A percentile compares a stretch with the other conserved stretches of the same genome.
Evolutionary conservation across 2,113 vertebrate species (phyloP).

Genomic region (Notechis scutatus): DNA sequence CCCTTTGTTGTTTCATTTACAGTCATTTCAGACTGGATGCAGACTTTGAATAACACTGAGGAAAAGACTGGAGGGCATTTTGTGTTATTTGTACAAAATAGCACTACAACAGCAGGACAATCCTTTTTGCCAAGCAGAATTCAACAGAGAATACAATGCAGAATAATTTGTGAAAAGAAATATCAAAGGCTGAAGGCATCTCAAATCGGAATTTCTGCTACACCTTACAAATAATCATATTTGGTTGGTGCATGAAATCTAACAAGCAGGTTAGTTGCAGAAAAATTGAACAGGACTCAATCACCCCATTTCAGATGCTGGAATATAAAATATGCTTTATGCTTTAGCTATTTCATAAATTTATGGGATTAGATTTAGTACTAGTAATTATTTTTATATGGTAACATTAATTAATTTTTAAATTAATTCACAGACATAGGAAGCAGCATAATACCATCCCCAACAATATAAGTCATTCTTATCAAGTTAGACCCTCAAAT

Average conservation of each 20-base stretch:
- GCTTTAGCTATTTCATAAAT: not conserved
- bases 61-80: conserved; percentile 11
- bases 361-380: not conserved
- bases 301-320: not conserved
- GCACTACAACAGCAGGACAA: not conserved
- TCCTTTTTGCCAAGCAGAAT: not conserved
- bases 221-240: not conserved
- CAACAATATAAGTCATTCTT: not conserved
- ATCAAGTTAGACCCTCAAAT: not conserved
- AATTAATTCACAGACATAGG: not conserved
- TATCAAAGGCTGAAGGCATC: not conserved
- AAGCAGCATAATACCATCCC: not conserved
- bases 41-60: not conserved
- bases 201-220: not conserved
- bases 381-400: not conserved
- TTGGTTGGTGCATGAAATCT: not conserved
- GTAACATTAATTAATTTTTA: not conserved
- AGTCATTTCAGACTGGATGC: conserved; percentile 5
- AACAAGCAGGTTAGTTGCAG: not conserved
- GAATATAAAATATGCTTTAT: not conserved
- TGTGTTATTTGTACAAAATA: not conserved
- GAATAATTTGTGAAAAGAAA: not conserved
- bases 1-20: not conserved
- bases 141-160: not conserved
- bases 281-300: not conserved